These are phyloP conservation scores for Hycleus phaleratus DNA, from an alignment of 1,140 invertebrate genomes.

Conservation along the genomic window DNA sequence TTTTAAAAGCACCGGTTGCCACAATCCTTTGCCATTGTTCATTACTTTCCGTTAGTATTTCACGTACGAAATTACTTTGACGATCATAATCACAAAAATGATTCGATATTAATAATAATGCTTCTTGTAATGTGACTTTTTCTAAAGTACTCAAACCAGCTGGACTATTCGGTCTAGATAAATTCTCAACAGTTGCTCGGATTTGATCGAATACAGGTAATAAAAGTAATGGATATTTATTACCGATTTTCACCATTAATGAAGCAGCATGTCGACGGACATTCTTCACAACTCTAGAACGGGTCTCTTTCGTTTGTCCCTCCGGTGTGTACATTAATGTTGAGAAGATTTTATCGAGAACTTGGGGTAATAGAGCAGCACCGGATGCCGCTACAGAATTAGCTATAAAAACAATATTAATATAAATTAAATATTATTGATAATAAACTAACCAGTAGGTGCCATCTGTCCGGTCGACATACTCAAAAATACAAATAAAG, in stretches of 20 bases:
- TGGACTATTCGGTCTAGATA: constrained; percentile 51
- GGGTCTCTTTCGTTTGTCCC: constrained; percentile 49
- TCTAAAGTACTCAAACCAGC: constrained; percentile 75
- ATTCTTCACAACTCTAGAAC: constrained; percentile 71
- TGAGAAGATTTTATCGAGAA: constrained; percentile 81
- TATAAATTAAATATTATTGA: background rate
- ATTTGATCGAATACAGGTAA: constrained; percentile 83
- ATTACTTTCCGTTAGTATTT: constrained; percentile 54
- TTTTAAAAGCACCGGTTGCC: constrained; percentile 46
- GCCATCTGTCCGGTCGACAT: constrained; percentile 73
- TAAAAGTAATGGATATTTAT: constrained; percentile 74
- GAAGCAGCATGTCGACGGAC: constrained; percentile 81
- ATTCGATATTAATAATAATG: constrained; percentile 75
- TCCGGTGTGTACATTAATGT: constrained; percentile 65
- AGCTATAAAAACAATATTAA: constrained; percentile 34
- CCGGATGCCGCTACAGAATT: constrained; percentile 59
- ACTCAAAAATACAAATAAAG: constrained; percentile 81
- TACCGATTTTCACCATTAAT: constrained; percentile 80
- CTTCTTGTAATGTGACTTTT: constrained; percentile 70
- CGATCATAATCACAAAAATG: constrained; percentile 79
- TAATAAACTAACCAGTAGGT: constrained; percentile 35
- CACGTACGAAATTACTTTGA: constrained; percentile 73
- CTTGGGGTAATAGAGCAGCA: constrained; percentile 62
- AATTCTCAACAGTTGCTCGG: constrained; percentile 60
- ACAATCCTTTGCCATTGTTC: constrained; percentile 3